A percentile compares a stretch with the other conserved stretches of the same genome.
Evolutionary conservation across 2,888 invertebrate species (phyloP).

Genomic region (Spisula subtruncata): DNA sequence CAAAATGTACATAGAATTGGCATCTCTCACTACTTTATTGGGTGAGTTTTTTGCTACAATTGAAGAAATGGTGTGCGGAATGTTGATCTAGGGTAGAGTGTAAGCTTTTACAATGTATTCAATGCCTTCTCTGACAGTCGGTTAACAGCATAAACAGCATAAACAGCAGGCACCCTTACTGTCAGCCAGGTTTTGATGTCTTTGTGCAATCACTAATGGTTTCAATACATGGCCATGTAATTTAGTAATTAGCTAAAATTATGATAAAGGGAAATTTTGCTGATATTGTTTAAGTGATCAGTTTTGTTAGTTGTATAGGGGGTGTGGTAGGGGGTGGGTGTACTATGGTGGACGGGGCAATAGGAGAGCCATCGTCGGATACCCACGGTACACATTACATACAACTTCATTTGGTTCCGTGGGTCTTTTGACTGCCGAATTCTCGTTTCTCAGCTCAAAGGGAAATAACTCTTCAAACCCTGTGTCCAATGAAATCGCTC

Average conservation of each 20-base stretch:
- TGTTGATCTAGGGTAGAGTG: constrained; percentile 5
- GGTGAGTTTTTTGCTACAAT: constrained; percentile 52
- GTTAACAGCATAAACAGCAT: too few relatives aligned
- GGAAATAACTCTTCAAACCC: too few relatives aligned
- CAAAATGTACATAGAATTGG: constrained; percentile 18
- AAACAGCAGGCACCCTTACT: neutral
- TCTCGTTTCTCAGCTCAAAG: too few relatives aligned
- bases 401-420: too few relatives aligned
- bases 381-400: too few relatives aligned
- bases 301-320: too few relatives aligned
- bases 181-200: neutral
- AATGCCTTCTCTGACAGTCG: neutral
- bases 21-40: constrained; percentile 37
- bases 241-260: neutral
- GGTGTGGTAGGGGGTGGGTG: too few relatives aligned
- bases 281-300: neutral
- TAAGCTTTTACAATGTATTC: constrained; percentile 15
- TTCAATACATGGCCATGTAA: neutral
- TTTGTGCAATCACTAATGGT: neutral
- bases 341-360: too few relatives aligned
- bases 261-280: neutral
- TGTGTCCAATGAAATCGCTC: too few relatives aligned
- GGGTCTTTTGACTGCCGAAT: too few relatives aligned
- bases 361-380: too few relatives aligned
- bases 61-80: constrained; percentile 48